A percentile compares a stretch with the other conserved stretches of the same genome.
Conservation (phyloP, 2,888 invertebrate species). For the Hypomecis punctinalis region DNA sequence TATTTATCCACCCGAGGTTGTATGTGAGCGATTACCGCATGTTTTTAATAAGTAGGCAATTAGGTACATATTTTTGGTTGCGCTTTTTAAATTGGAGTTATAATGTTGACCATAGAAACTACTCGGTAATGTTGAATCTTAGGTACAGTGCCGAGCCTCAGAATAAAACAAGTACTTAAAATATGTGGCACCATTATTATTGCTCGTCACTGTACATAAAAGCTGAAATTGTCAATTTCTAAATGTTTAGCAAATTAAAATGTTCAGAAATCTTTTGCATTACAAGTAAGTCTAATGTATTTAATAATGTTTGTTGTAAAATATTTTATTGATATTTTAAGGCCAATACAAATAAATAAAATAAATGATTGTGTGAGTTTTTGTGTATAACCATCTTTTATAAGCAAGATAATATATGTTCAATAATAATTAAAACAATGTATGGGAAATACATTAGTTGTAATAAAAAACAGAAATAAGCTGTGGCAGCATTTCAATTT, state of each 20-base stretch:
- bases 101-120: conserved; percentile 20
- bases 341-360: conserved; percentile 78
- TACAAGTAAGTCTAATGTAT: conserved; percentile 70
- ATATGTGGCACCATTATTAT: conserved; percentile 19
- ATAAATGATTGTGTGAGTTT: conserved; percentile 57
- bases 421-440: too few relatives aligned
- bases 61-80: conserved; percentile 22
- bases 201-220: conserved; percentile 27
- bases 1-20: conserved; percentile 47
- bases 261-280: conserved; percentile 72
- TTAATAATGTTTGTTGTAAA: conserved; percentile 80
- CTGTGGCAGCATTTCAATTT: conserved; percentile 18
- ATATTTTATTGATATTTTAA: conserved; percentile 80
- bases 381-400: conserved; percentile 8
- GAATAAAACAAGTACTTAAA: too few relatives aligned
- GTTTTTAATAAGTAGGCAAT: neutral
- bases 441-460: neutral
- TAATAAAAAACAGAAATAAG: neutral
- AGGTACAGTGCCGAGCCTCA: conserved; percentile 14
- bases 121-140: conserved; percentile 24
- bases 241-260: conserved; percentile 75
- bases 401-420: neutral
- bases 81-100: conserved; percentile 25
- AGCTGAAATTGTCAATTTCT: conserved; percentile 81
- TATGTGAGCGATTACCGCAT: neutral